Evolutionary conservation across 2,797 vertebrate genomes (phyloP).

Genomic region (Leptoclinus maculatus): DNA sequence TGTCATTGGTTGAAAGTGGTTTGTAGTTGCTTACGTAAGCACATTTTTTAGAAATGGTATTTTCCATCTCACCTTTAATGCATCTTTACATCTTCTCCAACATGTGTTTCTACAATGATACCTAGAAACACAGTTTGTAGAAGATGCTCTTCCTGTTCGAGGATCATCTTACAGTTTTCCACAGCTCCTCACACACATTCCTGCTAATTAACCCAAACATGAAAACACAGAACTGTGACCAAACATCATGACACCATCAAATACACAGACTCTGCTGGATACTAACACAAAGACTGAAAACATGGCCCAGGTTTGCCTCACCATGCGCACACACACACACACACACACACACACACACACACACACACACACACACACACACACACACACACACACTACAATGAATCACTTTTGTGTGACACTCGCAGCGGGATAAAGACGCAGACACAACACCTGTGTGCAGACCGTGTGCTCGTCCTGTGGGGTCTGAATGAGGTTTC

Average conservation of each 20-base stretch:
- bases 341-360: neutral
- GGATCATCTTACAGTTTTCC: neutral
- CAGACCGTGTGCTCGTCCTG: conserved; percentile 25
- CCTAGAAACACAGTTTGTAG: neutral
- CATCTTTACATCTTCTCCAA: neutral
- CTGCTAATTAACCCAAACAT: neutral
- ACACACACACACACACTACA: neutral
- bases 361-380: neutral
- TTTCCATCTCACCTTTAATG: neutral
- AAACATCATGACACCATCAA: neutral
- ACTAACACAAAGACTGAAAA: neutral
- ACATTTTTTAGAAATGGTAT: neutral
- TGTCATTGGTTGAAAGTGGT: neutral
- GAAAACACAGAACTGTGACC: neutral
- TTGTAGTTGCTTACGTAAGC: neutral
- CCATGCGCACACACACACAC: neutral
- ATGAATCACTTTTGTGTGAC: neutral
- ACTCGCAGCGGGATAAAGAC: neutral
- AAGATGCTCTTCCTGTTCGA: neutral
- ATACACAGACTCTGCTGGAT: neutral
- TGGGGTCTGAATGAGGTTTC: conserved; percentile 62
- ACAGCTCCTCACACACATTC: neutral
- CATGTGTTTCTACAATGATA: neutral
- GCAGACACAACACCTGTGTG: conserved; percentile 15
- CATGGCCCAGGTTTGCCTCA: neutral